These are phyloP conservation scores for Actinernus sp. DNA, from an alignment of 92 coral and sea anemone genomes.

Conservation along the genomic window DNA sequence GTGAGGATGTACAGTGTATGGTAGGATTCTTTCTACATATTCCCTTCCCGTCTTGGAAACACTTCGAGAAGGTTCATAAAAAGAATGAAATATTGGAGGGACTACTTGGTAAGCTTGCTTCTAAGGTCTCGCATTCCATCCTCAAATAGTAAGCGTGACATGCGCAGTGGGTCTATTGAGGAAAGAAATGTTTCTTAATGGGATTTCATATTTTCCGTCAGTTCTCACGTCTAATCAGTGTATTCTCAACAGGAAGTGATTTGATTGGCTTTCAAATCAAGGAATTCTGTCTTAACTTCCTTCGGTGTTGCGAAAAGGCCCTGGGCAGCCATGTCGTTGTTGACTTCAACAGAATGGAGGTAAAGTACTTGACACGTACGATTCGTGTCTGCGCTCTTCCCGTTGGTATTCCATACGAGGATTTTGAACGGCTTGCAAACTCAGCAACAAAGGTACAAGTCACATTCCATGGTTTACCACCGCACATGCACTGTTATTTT, in stretches of 20 bases:
- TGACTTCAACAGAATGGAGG: background rate
- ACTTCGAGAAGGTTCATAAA: background rate
- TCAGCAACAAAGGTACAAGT: too few species aligned
- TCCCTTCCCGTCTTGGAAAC: conserved; percentile 4
- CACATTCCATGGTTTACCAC: too few species aligned
- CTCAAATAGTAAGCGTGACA: too few species aligned
- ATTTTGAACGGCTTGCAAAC: background rate
- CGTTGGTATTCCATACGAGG: background rate
- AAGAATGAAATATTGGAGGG: conserved; percentile 1
- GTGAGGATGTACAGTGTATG: background rate
- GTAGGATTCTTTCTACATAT: conserved; percentile 1
- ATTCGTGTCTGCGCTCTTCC: background rate
- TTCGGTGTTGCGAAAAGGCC: background rate
- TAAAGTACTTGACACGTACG: background rate
- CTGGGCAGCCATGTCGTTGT: conserved; percentile 1
- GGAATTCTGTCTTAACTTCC: conserved; percentile 7
- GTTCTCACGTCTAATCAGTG: too few species aligned
- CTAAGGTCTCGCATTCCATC: too few species aligned
- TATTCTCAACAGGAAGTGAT: conserved; percentile 1
- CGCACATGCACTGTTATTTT: too few species aligned
- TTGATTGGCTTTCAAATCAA: conserved; percentile 3
- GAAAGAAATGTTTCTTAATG: background rate
- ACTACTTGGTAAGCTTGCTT: conserved; percentile 8
- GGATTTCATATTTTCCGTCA: too few species aligned
- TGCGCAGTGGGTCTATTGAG: too few species aligned